A percentile compares a stretch with the other conserved stretches of the same genome.
These are phyloP conservation scores for Podilymbus podiceps DNA, from an alignment of 2,113 vertebrate genomes.

Conservation along the genomic window DNA sequence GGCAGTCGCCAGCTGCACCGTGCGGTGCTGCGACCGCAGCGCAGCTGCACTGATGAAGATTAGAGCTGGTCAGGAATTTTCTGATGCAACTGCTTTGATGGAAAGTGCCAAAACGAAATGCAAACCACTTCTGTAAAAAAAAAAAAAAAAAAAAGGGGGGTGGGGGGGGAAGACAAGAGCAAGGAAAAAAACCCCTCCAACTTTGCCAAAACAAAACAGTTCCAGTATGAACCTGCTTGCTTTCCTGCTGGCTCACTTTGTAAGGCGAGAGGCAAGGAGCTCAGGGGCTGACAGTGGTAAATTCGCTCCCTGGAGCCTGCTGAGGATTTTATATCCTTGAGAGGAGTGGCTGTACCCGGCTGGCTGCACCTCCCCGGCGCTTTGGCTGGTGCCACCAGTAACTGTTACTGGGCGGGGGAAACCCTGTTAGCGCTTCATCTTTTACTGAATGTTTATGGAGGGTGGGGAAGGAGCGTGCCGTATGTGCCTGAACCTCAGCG, in stretches of 20 bases:
- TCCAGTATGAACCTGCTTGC: slow-evolving; percentile 36
- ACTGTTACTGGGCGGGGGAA: background rate
- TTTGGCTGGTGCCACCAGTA: slow-evolving; percentile 13
- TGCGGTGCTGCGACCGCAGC: background rate
- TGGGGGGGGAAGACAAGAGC: too few relatives aligned
- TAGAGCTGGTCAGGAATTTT: slow-evolving; percentile 46
- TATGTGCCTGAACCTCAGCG: background rate
- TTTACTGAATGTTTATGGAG: background rate
- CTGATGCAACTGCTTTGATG: slow-evolving; percentile 58
- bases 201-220: slow-evolving; percentile 25
- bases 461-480: background rate
- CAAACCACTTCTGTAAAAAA: background rate
- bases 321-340: background rate
- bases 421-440: background rate
- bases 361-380: background rate
- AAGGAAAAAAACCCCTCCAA: background rate
- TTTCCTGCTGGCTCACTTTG: background rate
- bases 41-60: slow-evolving; percentile 13
- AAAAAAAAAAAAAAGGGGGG: background rate
- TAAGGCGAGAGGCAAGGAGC: background rate
- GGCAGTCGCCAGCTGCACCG: background rate
- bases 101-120: background rate
- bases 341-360: background rate
- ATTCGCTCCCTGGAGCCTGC: background rate
- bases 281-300: background rate